Evolutionary conservation across 1,140 invertebrate species (phyloP).

Genomic region (Drosophila arizonae): DNA sequence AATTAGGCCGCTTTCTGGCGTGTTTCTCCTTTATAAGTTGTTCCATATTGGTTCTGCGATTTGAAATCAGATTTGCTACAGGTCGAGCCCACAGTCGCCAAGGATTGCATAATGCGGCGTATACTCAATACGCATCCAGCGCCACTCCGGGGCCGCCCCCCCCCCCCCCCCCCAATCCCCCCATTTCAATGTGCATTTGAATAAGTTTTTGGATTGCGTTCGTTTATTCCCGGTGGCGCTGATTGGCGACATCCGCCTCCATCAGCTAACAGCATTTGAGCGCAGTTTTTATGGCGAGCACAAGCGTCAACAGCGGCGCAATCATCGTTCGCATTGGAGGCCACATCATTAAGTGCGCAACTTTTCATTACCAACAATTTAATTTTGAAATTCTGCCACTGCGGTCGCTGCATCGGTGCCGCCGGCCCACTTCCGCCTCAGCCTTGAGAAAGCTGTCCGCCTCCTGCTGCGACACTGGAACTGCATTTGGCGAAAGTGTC

Average conservation of each 20-base stretch:
- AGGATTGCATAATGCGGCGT: not conserved
- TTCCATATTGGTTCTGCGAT: not conserved
- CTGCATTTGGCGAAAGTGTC: constrained; percentile 57
- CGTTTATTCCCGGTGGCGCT: constrained; percentile 25
- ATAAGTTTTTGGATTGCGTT: constrained; percentile 23
- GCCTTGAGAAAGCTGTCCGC: constrained; percentile 1
- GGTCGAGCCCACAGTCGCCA: not conserved
- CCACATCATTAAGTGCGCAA: constrained; percentile 64
- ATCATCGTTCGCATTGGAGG: constrained; percentile 23
- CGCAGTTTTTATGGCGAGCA: constrained; percentile 1
- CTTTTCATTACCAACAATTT: constrained; percentile 70
- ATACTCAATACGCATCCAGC: constrained; percentile 4
- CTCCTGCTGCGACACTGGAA: constrained; percentile 55
- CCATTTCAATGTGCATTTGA: constrained; percentile 38
- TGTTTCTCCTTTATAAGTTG: constrained; percentile 1
- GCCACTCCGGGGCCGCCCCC: not conserved
- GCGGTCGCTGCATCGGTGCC: constrained; percentile 4
- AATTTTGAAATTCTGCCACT: constrained; percentile 46
- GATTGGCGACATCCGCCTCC: constrained; percentile 39
- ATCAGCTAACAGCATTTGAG: constrained; percentile 26
- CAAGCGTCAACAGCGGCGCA: not conserved
- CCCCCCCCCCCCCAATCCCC: not conserved
- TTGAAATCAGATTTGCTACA: not conserved
- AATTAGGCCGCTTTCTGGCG: constrained; percentile 51
- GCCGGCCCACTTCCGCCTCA: constrained; percentile 47